Evolutionary conservation across 2,888 invertebrate species (phyloP), one percentile per base, ranked within the genome.

Genomic region (Melinopterus prodromus): DNA sequence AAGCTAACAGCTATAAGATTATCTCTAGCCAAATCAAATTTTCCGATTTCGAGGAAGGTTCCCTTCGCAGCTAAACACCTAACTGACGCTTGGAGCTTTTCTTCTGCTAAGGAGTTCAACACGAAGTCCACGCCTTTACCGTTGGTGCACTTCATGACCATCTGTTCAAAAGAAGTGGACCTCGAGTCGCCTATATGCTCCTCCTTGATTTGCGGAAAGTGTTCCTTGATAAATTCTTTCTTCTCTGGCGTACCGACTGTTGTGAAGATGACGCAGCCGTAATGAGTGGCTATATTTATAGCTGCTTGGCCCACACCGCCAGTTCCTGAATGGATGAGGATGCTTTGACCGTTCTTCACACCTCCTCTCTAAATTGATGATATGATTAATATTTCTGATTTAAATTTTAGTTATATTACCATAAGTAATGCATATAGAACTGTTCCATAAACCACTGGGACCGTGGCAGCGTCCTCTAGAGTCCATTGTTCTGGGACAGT

Each of bases 121-220:
- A 99, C 95, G 80, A 98, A 90, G 89, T 99, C 96, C 6, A 99
- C 98, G 80, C 98, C 98, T 84, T 92, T 92, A 53, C 98, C 98
- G 83, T 92, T 90, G 0, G 98, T 98, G 86, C 94, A 93, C 74
- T 91, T 91, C 88, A 96, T 91, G 77, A 99, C 91, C 86, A 97
- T 92, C 88, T 95, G 94, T 90, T 98, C 98, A 90, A 99, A 99
- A 78, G 93, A 93, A 12, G 93, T 91, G 90, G 97, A 95, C 85
- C 98, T 93, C 78, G 98, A 96, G 89, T 98, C 96, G 86, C 96
- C 96, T 88, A 98, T 94, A 89, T 95, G 92, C 69, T 90, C 90
- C 79, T 94, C 94, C 77, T 91, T 15, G 53, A 83, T 79, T 79
- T 82, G 78, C 0, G 98, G 98, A 92, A 97, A 99, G 75, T 93